Evolutionary conservation across 2,888 invertebrate genomes (phyloP).

Genomic region (Megastigmus dorsalis): DNA sequence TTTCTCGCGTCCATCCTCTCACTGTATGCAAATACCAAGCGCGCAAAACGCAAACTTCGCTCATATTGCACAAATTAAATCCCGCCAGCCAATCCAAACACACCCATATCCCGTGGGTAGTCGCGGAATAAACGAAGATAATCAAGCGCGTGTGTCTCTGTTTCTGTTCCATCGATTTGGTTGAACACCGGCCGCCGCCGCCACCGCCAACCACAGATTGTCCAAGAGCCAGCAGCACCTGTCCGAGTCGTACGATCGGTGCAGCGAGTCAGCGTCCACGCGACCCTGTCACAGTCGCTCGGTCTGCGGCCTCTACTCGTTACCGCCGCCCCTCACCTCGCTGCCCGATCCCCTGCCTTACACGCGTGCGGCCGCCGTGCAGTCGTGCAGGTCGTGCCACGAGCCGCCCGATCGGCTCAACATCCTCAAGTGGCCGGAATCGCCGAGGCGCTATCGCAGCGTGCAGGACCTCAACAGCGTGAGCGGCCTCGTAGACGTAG

Average conservation of each 20-base stretch:
- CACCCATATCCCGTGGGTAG: too few species aligned
- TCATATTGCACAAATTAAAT: too few species aligned
- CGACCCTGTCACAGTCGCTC: constrained; percentile 68
- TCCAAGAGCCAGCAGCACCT: constrained; percentile 72
- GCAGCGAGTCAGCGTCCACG: constrained; percentile 62
- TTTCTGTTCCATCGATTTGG: too few species aligned
- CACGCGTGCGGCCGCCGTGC: constrained; percentile 37
- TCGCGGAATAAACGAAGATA: too few species aligned
- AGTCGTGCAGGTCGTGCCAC: background rate
- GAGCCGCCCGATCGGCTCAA: constrained; percentile 64
- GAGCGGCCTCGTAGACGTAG: constrained; percentile 71
- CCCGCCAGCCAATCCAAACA: too few species aligned
- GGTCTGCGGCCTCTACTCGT: constrained; percentile 68
- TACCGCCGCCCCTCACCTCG: constrained; percentile 62
- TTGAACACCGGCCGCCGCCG: too few species aligned
- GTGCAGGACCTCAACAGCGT: constrained; percentile 71
- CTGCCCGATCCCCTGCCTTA: constrained; percentile 65
- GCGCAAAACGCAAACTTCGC: too few species aligned
- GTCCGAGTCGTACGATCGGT: constrained; percentile 68
- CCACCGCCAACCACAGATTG: too few species aligned
- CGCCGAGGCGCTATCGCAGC: constrained; percentile 68
- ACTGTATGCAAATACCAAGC: too few species aligned
- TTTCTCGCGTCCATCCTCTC: too few species aligned
- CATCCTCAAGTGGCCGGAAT: constrained; percentile 71
- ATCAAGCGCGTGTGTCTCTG: too few species aligned